Base-by-base conservation (phyloP, 2,113 vertebrate species). In the Epinephelus lanceolatus region DNA sequence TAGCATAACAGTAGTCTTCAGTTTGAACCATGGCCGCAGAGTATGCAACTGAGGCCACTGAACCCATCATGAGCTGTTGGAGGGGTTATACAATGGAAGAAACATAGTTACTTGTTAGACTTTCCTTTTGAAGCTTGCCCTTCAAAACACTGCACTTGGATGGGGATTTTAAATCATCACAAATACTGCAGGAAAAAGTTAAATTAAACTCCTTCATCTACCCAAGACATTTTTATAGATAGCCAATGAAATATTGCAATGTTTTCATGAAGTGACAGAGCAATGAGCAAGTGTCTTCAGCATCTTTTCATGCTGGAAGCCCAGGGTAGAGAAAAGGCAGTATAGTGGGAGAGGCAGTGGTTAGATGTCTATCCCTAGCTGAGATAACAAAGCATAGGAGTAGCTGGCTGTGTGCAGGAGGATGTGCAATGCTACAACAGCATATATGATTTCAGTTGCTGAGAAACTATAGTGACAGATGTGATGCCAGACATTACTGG, bases 231-330 rank as follows among this genome's bases (percentile, higher is more conserved):
- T 59, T 80, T 59, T 57, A 21, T 61, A 12, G 62, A 30, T 56
- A 37, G 27, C 4, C 60, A 12, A n/a, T 76, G 53, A 81, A 76
- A 67, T 52, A 66, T 18, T 60, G 45, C 77, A 33, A 19, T 66
- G 59, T 71, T 66, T 52, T 71, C 52, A 33, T 61, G 30, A 53
- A 17, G 23, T 76, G 42, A 71, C 71, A 71, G 72, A 14, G 60
- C 66, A 85, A 85, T 70, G 52, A 80, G 66, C 56, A 65, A 45
- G 62, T 62, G 25, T 63, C 76, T 75, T 37, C 52, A n/a, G 23
- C 40, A 59, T 47, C 15, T 61, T 45, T 62, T 59, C 17, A 7
- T 59, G 47, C 76, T 67, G 17, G 45, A 65, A 78, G 47, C 9
- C 14, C 10, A 45, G 8, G 11, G 30, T 14, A n/a, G 18, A 56